Conservation (phyloP, 2,888 invertebrate species). For the Drosophila yooni region DNA sequence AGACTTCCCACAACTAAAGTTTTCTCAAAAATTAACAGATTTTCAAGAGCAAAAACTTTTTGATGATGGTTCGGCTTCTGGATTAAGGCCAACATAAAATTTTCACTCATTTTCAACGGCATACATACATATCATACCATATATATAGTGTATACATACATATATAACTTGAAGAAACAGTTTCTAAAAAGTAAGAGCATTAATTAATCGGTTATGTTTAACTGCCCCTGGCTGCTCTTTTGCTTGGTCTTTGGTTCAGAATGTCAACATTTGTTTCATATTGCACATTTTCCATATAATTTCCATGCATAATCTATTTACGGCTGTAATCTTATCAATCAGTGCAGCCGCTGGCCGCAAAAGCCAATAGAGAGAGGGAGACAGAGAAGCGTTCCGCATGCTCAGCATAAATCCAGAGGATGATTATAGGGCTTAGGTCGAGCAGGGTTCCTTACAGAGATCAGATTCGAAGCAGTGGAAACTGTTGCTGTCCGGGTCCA, state of each 20-base stretch:
- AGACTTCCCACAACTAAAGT: background rate
- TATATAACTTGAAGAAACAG: background rate
- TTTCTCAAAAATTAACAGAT: background rate
- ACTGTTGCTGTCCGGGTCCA: conserved; percentile 72
- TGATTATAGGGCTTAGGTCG: conserved; percentile 59
- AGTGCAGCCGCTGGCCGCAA: conserved; percentile 34
- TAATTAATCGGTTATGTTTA: too few relatives aligned
- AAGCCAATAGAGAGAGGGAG: background rate
- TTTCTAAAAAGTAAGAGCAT: background rate
- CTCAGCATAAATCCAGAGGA: conserved; percentile 30
- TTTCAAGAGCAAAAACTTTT: background rate
- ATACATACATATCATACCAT: too few relatives aligned
- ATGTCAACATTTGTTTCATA: conserved; percentile 75
- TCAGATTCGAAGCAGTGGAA: conserved; percentile 14
- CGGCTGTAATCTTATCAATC: conserved; percentile 73
- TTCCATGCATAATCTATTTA: conserved; percentile 77
- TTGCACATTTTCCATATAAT: conserved; percentile 68
- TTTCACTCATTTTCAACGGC: fast-evolving
- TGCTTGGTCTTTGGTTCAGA: conserved; percentile 17
- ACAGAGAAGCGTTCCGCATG: conserved; percentile 5
- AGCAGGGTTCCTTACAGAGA: conserved; percentile 12
- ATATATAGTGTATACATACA: too few relatives aligned
- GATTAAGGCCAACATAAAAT: background rate
- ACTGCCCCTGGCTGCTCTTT: background rate
- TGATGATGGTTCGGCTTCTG: background rate